Base-by-base conservation (phyloP, 2,888 invertebrate species). In the Melieria picta region DNA sequence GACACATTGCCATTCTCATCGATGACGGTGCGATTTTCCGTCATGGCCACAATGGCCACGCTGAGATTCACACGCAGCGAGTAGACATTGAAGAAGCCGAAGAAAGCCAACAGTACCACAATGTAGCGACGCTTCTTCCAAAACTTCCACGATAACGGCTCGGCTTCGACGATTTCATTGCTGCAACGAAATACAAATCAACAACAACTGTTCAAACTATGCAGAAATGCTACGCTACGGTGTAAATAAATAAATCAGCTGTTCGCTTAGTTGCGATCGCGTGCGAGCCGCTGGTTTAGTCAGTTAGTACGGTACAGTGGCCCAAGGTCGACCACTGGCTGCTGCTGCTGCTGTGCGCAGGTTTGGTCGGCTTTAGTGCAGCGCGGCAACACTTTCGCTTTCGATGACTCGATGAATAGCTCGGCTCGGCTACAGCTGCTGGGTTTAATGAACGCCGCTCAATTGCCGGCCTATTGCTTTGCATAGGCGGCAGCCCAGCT, bases 21-120 rank as follows among this genome's bases (percentile, higher is more conserved):
- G 56, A 88, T 87, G 5, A 90, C 89, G 63, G 90, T 90, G 73
- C 90, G 88, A 43, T 92, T 90, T 80, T 93, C 91, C 0, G 93
- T 95, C 97, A 98, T 98, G 75, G 96, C 95, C 58, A 98, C 96
- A 77, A 98, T 94, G 4, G 96, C 97, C 13, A 98, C 94, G 77
- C 96, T 96, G 76, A 98, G 89, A 88, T 96, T 97, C 5, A 96
- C 96, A 56, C 95, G 89, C 72, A 95, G 87, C 5, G 94, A 91
- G 84, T 95, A 95, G 3, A 93, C 92, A 79, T 94, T 93, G 88
- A 94, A 94, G 87, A 95, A 94, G 5, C 95, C 95, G 76, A 94
- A 90, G 88, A 95, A 95, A 0, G 94, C 93, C 78, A 95, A 85
- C 7, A 93, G 81, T 0, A 93, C 93, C 16, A 95, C 93, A 66